Base-by-base conservation (phyloP, 1,140 invertebrate genomes). In the Colletes latitarsis region DNA sequence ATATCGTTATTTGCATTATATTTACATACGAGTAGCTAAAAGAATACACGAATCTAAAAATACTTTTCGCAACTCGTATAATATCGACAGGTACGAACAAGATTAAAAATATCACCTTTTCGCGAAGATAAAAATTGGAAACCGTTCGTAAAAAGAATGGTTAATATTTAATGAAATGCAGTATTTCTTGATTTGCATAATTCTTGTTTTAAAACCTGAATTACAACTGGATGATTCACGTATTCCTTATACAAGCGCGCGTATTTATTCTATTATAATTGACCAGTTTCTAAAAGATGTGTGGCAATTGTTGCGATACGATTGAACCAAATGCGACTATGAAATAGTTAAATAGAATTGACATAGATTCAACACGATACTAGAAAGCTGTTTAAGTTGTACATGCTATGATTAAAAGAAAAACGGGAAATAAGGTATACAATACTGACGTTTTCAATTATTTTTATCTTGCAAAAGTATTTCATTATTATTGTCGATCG, bases 261-360 rank as follows among this genome's bases (percentile, higher is more conserved):
- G 46, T 53, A 12, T 69, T 41, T 76, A 58, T 67, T 66, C 0
- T 30, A 30, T 30, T 76, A n/a, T 76, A 19, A 17, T 15, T 58
- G 52, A 12, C 52, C 41, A 9, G 58, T 77, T 60, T 70, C 41
- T 57, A 9, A 62, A 70, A 53, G 67, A 49, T n/a, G 41, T 46
- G 3, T 39, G 9, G 15, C 21, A 41, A 39, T 52, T n/a, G 8
- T 30, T 58, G 3, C 3, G 15, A 63, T 14, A 41, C 21, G 15
- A 49, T 12, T 12, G 49, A 49, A 49, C 9, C 49, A 3, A 12
- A 49, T 49, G 10, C 10, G 9, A 12, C 10, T 49, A 49, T 49
- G 49, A 49, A 49, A 49, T 49, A 49, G 10, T 12, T 12, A 12
- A 49, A 49, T 49, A 10, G 8, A 49, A 49, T 49, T 12, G 8